phyloP scores from a whole-genome alignment of 2,888 invertebrate genomes.

The Catocala nupta region DNA sequence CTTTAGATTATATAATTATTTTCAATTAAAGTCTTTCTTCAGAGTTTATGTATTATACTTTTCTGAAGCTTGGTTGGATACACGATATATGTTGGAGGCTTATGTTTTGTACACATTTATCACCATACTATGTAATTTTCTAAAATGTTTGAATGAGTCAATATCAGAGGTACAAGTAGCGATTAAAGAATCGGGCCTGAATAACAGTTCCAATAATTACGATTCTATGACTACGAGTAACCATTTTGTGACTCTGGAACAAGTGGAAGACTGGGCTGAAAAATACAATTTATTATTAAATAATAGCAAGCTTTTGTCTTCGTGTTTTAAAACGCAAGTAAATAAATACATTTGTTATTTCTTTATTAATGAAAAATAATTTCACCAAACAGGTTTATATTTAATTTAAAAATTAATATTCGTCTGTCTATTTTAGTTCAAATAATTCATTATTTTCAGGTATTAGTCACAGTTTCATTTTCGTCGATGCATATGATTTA shows the following conservation, averaged over 20 bases:
- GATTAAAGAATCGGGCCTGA: neutral
- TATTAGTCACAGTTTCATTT: neutral
- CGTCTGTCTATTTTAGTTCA: no score
- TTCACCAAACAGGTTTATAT: no score
- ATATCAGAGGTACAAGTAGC: neutral
- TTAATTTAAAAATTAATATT: no score
- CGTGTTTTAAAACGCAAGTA: conserved; percentile 22
- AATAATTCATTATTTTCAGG: neutral
- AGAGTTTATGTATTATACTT: neutral
- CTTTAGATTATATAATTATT: neutral
- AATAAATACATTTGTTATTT: neutral
- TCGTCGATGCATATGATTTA: conserved; percentile 3
- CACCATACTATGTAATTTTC: neutral
- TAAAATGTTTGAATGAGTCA: conserved; percentile 7
- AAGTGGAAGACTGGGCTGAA: conserved; percentile 11
- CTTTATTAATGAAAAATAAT: no score
- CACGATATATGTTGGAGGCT: conserved; percentile 1
- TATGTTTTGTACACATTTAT: conserved; percentile 2
- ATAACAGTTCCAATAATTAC: neutral
- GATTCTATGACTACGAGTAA: neutral
- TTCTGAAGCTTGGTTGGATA: neutral
- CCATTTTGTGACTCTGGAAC: conserved; percentile 1
- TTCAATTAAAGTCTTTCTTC: neutral
- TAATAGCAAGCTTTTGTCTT: conserved; percentile 11
- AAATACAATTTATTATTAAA: conserved; percentile 11